Conservation (phyloP, 2,797 vertebrate genomes). For the Melanotaenia pygmaea region DNA sequence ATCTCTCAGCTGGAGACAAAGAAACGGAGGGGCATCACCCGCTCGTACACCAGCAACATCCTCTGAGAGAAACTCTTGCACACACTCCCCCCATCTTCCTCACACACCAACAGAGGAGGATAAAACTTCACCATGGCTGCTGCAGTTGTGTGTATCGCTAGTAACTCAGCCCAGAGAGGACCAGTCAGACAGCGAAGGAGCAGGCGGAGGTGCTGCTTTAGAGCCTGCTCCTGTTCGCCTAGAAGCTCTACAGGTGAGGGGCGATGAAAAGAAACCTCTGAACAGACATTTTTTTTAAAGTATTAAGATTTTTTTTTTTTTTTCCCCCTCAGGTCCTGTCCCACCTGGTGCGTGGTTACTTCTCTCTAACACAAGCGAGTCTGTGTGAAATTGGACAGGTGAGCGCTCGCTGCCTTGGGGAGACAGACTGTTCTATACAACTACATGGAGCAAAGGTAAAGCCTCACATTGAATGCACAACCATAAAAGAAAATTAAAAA, state of each 20-base stretch:
- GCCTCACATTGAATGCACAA: neutral
- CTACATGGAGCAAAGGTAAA: conserved; percentile 94
- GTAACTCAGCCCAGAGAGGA: conserved; percentile 88
- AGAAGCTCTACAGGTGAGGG: conserved; percentile 92
- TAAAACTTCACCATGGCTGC: conserved; percentile 86
- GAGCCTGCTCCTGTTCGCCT: conserved; percentile 92
- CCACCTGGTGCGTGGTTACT: conserved; percentile 93
- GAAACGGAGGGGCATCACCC: conserved; percentile 54
- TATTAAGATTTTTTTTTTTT: neutral
- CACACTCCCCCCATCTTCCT: conserved; percentile 52
- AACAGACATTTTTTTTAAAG: neutral
- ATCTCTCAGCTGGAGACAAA: conserved; percentile 75
- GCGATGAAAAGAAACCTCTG: neutral
- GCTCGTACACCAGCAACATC: conserved; percentile 28
- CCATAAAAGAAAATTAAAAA: neutral
- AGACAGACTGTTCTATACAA: conserved; percentile 90
- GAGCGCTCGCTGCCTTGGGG: conserved; percentile 89
- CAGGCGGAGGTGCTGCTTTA: conserved; percentile 56
- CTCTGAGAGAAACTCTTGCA: conserved; percentile 23
- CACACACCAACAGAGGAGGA: conserved; percentile 68
- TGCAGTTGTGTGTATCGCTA: conserved; percentile 87
- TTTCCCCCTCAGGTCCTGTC: conserved; percentile 86
- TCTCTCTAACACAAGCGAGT: conserved; percentile 84
- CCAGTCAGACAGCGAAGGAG: conserved; percentile 85
- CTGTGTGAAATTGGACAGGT: conserved; percentile 90